Evolutionary conservation across 2,888 invertebrate species (phyloP).

Genomic region (Ptychoptera albimana): DNA sequence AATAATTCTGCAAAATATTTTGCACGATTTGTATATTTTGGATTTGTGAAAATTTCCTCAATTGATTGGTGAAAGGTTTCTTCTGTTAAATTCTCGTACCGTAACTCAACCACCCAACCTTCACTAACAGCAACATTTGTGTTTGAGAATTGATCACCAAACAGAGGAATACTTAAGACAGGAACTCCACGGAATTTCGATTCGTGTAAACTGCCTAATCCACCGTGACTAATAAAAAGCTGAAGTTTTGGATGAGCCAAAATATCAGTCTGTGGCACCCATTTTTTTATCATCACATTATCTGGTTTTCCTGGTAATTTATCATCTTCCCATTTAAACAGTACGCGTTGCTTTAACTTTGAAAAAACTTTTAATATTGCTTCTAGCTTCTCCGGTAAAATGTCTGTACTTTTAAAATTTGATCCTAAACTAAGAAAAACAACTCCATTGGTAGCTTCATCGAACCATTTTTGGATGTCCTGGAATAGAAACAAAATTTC

Average conservation of each 20-base stretch:
- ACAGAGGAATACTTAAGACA: slow-evolving; percentile 35
- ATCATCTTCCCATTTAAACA: slow-evolving; percentile 12
- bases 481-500: too few relatives aligned
- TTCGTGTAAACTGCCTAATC: slow-evolving; percentile 32
- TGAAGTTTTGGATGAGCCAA: slow-evolving; percentile 32
- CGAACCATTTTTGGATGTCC: slow-evolving; percentile 27
- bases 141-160: slow-evolving; percentile 35
- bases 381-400: slow-evolving; percentile 13
- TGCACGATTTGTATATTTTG: slow-evolving; percentile 15
- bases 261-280: slow-evolving; percentile 33
- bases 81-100: slow-evolving; percentile 21
- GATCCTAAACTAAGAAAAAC: slow-evolving; percentile 35
- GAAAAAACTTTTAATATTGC: slow-evolving; percentile 6
- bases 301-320: slow-evolving; percentile 19
- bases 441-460: slow-evolving; percentile 28
- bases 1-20: slow-evolving; percentile 26
- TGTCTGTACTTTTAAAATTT: slow-evolving; percentile 19
- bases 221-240: slow-evolving; percentile 33
- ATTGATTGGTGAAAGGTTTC: slow-evolving; percentile 16
- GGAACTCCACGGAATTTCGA: slow-evolving; percentile 33
- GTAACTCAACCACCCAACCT: slow-evolving; percentile 28
- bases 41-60: slow-evolving; percentile 10
- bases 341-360: slow-evolving; percentile 8
- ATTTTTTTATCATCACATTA: slow-evolving; percentile 27
- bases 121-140: slow-evolving; percentile 27